Evolutionary conservation across 2,888 invertebrate genomes (phyloP).

Genomic region (Leistus spinibarbis): DNA sequence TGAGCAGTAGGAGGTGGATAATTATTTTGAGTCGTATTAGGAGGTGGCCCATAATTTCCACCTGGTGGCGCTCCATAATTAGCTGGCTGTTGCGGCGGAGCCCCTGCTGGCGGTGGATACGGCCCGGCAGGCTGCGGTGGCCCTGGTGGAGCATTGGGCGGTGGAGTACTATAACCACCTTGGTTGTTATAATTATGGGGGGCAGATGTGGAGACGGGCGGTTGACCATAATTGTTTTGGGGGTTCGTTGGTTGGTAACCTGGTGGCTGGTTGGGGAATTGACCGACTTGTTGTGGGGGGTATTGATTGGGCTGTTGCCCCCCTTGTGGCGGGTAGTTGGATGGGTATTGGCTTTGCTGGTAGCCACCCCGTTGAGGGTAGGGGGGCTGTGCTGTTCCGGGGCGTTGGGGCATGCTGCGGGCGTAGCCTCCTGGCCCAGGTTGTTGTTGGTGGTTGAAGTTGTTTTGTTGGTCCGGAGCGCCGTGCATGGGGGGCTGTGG

Average conservation of each 20-base stretch:
- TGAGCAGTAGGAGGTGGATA: conserved; percentile 57
- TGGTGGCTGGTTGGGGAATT: conserved; percentile 67
- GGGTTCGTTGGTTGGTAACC: conserved; percentile 67
- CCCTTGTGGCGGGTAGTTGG: conserved; percentile 70
- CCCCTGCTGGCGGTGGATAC: conserved; percentile 55
- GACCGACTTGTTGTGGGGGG: conserved; percentile 55
- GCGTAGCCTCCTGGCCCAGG: conserved; percentile 61
- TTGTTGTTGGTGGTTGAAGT: conserved; percentile 57
- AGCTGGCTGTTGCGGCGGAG: conserved; percentile 50
- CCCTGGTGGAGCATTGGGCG: conserved; percentile 50
- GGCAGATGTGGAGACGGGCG: conserved; percentile 61
- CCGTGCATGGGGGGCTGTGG: conserved; percentile 45
- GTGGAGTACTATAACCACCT: conserved; percentile 55
- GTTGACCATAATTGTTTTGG: conserved; percentile 67
- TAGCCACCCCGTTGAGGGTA: conserved; percentile 69
- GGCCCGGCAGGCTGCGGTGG: conserved; percentile 51
- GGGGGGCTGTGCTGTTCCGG: conserved; percentile 69
- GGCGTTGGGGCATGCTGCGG: conserved; percentile 60
- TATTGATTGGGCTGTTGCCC: conserved; percentile 62
- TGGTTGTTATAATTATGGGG: conserved; percentile 48
- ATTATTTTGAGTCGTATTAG: conserved; percentile 52
- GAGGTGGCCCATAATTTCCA: conserved; percentile 45
- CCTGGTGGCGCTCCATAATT: conserved; percentile 47
- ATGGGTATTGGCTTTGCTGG: conserved; percentile 71
- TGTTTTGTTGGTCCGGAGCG: conserved; percentile 55